phyloP scores from a whole-genome alignment of 2,888 invertebrate genomes.

The Temnothorax rugatulus region DNA sequence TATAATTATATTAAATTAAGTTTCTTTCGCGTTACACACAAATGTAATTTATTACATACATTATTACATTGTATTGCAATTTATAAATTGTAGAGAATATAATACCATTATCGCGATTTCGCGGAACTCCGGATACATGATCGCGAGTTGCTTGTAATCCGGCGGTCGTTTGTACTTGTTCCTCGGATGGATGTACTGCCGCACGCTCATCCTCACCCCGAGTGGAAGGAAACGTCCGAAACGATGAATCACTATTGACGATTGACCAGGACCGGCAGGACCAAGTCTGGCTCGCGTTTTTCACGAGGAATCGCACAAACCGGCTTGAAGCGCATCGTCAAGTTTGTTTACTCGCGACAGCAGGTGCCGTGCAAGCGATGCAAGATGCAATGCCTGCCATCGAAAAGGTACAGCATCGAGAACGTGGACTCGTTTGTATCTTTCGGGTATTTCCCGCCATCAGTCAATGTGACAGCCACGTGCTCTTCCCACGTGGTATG shows the following conservation, averaged over 20 bases:
- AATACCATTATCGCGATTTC: constrained; percentile 89
- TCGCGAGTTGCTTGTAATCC: constrained; percentile 93
- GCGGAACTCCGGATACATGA: constrained; percentile 92
- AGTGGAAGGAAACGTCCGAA: neutral
- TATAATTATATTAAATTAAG: neutral
- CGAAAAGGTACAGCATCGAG: neutral
- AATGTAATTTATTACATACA: neutral
- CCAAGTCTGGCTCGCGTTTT: neutral
- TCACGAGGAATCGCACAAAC: neutral
- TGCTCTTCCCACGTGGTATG: too few species aligned
- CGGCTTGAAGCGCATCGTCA: neutral
- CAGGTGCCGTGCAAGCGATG: too few species aligned
- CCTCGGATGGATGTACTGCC: constrained; percentile 95
- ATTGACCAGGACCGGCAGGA: too few species aligned
- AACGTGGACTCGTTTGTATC: neutral
- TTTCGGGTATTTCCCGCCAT: neutral
- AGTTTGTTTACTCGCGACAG: neutral
- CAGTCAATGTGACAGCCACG: too few species aligned
- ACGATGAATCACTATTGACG: neutral
- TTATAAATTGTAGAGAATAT: neutral
- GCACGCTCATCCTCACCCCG: constrained; percentile 82
- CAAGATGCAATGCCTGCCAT: neutral
- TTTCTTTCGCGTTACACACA: neutral
- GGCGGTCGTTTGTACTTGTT: constrained; percentile 95
- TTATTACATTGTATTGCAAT: neutral